Percentiles rank a stretch among this genome's conserved stretches.
Evolutionary conservation across 2,888 invertebrate species (phyloP).

Genomic region (Netelia virgata): DNA sequence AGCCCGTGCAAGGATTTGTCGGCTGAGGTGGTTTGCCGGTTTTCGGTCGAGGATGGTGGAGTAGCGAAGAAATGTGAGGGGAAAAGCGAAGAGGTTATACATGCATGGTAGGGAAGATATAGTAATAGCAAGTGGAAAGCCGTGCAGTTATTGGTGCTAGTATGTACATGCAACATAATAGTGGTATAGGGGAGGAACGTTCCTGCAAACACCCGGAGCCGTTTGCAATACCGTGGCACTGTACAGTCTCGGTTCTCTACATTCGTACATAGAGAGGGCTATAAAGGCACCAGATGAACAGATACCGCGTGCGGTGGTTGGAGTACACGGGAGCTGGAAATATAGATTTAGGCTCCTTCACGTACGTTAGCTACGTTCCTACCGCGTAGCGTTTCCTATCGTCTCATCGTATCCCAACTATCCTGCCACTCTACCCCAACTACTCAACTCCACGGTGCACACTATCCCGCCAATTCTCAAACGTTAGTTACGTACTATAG

Average conservation of each 20-base stretch:
- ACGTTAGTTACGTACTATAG: conserved; percentile 51
- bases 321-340: conserved; percentile 74
- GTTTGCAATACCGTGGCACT: conserved; percentile 66
- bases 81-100: conserved; percentile 33
- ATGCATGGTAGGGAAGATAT: conserved; percentile 10
- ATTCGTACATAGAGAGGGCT: conserved; percentile 57
- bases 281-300: conserved; percentile 81
- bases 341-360: conserved; percentile 82
- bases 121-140: conserved; percentile 9
- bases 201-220: conserved; percentile 16
- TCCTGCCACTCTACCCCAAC: conserved; percentile 60
- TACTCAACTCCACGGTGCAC: conserved; percentile 43
- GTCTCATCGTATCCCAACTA: conserved; percentile 64
- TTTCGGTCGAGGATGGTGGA: conserved; percentile 67
- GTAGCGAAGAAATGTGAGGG: conserved; percentile 67
- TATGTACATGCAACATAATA: no score
- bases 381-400: conserved; percentile 44
- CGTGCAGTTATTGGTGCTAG: neutral
- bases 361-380: conserved; percentile 38
- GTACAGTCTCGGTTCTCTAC: conserved; percentile 69
- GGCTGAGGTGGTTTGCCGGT: conserved; percentile 70
- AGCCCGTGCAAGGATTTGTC: conserved; percentile 79
- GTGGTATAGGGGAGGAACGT: conserved; percentile 43
- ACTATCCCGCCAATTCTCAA: conserved; percentile 63
- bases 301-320: conserved; percentile 79